Percentiles rank a stretch among this genome's conserved stretches.
These are phyloP conservation scores for Cheilosia vernalis DNA, from an alignment of 2,888 invertebrate genomes.

Conservation along the genomic window DNA sequence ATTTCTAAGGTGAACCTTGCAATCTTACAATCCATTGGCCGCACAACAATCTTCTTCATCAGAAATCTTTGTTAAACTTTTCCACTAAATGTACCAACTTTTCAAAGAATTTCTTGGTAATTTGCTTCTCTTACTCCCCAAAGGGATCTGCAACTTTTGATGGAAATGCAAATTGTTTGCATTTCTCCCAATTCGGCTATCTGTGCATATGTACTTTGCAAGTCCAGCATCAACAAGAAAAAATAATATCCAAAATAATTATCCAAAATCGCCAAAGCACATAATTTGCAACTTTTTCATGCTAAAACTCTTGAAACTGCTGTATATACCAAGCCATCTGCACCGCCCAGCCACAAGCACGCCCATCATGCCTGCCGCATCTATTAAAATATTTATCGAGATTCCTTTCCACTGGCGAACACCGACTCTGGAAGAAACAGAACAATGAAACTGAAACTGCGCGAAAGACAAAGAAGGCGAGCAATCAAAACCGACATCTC, in stretches of 20 bases:
- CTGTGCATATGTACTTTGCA: constrained; percentile 13
- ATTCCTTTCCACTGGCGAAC: constrained; percentile 31
- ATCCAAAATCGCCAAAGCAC: constrained; percentile 46
- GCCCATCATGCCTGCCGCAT: background rate
- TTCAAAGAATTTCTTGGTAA: constrained; percentile 3
- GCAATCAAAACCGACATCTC: constrained; percentile 53
- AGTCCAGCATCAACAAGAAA: background rate
- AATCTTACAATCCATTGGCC: no score
- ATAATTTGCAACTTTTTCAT: constrained; percentile 46
- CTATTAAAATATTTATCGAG: constrained; percentile 64
- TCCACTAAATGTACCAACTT: background rate
- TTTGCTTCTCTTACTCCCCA: background rate
- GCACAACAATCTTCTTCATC: background rate
- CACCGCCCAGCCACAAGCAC: constrained; percentile 2
- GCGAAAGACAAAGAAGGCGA: background rate
- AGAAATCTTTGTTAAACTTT: background rate
- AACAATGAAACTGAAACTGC: background rate
- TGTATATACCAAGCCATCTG: constrained; percentile 6
- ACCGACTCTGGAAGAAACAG: background rate
- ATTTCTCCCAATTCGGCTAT: background rate
- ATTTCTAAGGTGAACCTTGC: no score
- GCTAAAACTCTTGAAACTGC: background rate
- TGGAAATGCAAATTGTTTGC: constrained; percentile 33
- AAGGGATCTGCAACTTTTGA: constrained; percentile 22
- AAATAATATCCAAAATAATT: constrained; percentile 49